Evolutionary conservation across 2,888 invertebrate species (phyloP), one percentile per base, ranked within the genome.

Genomic region (Polydrusus pterygomalis): DNA sequence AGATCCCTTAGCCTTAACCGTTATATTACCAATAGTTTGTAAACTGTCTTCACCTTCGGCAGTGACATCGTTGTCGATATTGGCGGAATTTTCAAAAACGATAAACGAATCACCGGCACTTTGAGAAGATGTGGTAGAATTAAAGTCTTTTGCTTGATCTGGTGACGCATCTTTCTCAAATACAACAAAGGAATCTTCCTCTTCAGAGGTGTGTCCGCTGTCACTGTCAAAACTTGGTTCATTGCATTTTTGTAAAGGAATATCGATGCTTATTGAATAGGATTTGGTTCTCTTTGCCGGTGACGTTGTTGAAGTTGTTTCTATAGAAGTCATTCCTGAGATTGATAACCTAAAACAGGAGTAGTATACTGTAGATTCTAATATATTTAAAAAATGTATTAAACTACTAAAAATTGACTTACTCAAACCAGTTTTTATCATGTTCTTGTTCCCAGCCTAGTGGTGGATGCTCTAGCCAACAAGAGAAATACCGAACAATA

Each of bases 401-500:
- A n/a, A n/a, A n/a, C n/a, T n/a, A n/a, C n/a, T n/a, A 47, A 47
- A 38, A 30, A 70, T 25, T 15, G 43, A 77, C 78, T 79, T 80
- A 83, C 83, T 76, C 79, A n/a, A 83, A 64, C 90, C 91, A 92
- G 6, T 90, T 86, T 25, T 90, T 89, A 87, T 97, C 97, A 58
- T 93, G 91, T 34, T 91, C 90, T 82, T 95, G 93, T 86, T 96
- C 94, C 97, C 97, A 98, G 8, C 92, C 93, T 9, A 91, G 89
- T 2, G 98, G 98, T 9, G 98, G 98, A 74, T 92, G 92, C 87
- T 99, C 98, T 0, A 97, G 90, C 99, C 99, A 99, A 0, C 98
- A 95, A 89, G 97, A 95, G 87, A 95, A 96, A 88, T 98, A 99
- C 0, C 99, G 91, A 67, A 99, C 98, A 81, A 99, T 99, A 86